Evolutionary conservation across 2,113 vertebrate genomes (phyloP), one percentile per base, ranked within the genome.

Genomic region (Rhinoptilus africanus): DNA sequence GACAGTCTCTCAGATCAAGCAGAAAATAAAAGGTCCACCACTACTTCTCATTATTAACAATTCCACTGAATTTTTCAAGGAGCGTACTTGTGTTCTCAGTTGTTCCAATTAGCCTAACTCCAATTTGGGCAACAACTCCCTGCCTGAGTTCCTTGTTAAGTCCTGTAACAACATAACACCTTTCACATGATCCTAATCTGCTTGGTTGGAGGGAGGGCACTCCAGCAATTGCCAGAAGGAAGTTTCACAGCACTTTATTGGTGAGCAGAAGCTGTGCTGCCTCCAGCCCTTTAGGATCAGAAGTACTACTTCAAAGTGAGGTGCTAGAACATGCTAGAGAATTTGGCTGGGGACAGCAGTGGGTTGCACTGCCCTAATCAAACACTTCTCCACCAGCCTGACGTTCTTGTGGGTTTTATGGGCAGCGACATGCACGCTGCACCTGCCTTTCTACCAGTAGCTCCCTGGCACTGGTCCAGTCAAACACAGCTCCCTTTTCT

Each of bases 351-450:
- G 35, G 16, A 35, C 17, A 34, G 34, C 7, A 4, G 20, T 17
- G 34, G 7, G 16, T 62, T 67, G 30, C 34, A 43, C 6, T 43
- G 68, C 17, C 18, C 30, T 48, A 14, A 5, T 34, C 60, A 72
- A 53, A 35, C 8, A 26, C 24, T 79, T 28, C 34, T 88, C n/a
- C 8, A 6, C 24, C 7, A 5, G 68, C 9, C 45, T 64, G 51
- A 9, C 6, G 6, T 39, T 71, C 80, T 64, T 20, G 21, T 8
- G 22, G 53, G 8, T 22, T 85, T 89, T 50, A n/a, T 28, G 32
- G 35, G 4, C 19, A 51, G n/a, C 7, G 1, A 59, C 45, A n/a
- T 0, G 2, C 16, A 10, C 3, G 1, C 23, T 53, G 27, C 14
- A 18, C 22, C 21, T 73, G 28, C 5, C 72, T 81, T 72, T 32